Evolutionary conservation across 2,797 vertebrate genomes (phyloP).

Genomic region (Novumbra hubbsi): DNA sequence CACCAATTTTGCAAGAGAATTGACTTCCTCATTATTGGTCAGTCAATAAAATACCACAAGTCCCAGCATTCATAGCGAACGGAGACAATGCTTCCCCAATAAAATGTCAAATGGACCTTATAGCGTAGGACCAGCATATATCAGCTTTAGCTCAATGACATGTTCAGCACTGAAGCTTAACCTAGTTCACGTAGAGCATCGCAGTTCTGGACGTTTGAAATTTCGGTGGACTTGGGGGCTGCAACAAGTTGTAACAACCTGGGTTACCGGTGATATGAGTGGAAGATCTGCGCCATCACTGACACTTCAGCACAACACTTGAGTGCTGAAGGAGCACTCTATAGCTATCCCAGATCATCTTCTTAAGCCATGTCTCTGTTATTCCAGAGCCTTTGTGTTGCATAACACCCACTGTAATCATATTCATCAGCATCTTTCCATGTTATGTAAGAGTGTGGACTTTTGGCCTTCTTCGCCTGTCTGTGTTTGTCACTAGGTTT

Average conservation of each 20-base stretch:
- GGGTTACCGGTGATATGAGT: not conserved
- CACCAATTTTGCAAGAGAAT: too few relatives aligned
- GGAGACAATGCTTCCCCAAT: too few relatives aligned
- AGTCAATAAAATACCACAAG: too few relatives aligned
- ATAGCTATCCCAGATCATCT: slow-evolving; percentile 43
- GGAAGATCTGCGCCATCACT: slow-evolving; percentile 11
- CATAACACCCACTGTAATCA: slow-evolving; percentile 61
- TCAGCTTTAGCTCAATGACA: not conserved
- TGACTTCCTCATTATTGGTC: too few relatives aligned
- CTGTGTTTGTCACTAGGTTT: slow-evolving; percentile 30
- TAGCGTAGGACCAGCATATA: not conserved
- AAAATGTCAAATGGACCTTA: too few relatives aligned
- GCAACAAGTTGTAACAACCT: not conserved
- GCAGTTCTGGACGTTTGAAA: not conserved
- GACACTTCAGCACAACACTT: too few relatives aligned
- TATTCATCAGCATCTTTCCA: slow-evolving; percentile 47
- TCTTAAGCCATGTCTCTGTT: slow-evolving; percentile 54
- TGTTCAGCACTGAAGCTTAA: not conserved
- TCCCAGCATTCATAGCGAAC: too few relatives aligned
- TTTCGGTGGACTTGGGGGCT: not conserved
- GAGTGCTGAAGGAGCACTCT: slow-evolving; percentile 47
- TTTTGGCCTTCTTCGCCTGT: slow-evolving; percentile 8
- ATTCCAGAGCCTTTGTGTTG: slow-evolving; percentile 57
- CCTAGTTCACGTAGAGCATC: not conserved
- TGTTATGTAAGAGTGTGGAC: slow-evolving; percentile 22